Conservation (phyloP, 2,113 vertebrate species). For the Odontophorus gujanensis region DNA sequence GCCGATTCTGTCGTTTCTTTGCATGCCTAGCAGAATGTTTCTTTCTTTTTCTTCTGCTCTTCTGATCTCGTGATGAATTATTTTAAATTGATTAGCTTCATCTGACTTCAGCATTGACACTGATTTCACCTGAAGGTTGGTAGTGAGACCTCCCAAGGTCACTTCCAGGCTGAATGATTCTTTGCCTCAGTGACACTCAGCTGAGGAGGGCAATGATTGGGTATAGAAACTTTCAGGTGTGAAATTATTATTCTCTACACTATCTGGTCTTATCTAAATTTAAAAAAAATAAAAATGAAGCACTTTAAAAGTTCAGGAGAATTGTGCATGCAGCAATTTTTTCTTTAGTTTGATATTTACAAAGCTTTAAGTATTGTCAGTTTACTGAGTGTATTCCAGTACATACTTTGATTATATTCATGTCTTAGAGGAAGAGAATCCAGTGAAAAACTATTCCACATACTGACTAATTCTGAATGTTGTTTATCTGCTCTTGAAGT, state of each 20-base stretch:
- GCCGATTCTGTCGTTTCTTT: background rate
- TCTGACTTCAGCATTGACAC: background rate
- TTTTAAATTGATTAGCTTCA: background rate
- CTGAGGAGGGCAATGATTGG: background rate
- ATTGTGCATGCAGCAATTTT: background rate
- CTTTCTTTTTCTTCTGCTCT: background rate
- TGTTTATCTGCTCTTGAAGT: background rate
- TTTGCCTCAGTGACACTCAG: background rate
- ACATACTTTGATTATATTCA: background rate
- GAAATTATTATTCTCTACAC: background rate
- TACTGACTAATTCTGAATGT: background rate
- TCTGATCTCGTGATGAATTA: background rate
- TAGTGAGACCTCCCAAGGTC: background rate
- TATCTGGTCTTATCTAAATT: background rate
- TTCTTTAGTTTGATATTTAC: background rate
- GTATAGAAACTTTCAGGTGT: background rate
- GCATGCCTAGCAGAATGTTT: rapidly evolving
- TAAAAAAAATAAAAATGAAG: background rate
- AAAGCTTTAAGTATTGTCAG: background rate
- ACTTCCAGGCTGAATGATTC: background rate
- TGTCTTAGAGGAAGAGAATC: background rate
- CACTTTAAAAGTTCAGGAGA: background rate
- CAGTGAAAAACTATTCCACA: background rate
- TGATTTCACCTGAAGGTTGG: background rate
- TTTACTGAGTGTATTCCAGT: background rate